Base-by-base conservation (phyloP, 1,140 invertebrate genomes). In the Acromyrmex echinatior region DNA sequence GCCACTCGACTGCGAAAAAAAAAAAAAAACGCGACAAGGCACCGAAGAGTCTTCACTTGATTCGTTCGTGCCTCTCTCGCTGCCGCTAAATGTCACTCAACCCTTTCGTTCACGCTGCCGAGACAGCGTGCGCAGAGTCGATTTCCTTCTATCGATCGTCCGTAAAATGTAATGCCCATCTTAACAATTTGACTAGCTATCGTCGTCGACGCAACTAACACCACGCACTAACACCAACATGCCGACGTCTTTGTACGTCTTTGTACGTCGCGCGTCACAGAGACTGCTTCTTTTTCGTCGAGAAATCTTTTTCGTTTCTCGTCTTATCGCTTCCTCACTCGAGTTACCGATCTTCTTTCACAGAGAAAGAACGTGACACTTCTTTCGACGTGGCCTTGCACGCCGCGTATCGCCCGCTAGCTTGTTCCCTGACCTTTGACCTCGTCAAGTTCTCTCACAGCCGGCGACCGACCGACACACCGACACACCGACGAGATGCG, bases 151-250 rank as follows among this genome's bases (percentile, higher is more conserved):
- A 60, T 63, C 73, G 86, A 88, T 86, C 74, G 82, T 66, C 7
- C 87, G 84, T 53, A 3, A 87, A 82, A 87, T 63, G 65, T 65
- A 90, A 90, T 90, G 89, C 89, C 86, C 89, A 80, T 90, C 68
- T 49, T 78, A 77, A 88, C 86, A 82, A 90, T 89, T 88, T 88
- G 87, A 91, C 87, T 88, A 91, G 90, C 78, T 88, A 86, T 86
- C 73, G 39, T 53, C 21, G 28, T 25, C 49, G 49, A 68, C 51
- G 49, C 56, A 25, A 68, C 58, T 35, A 51, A 73, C 82, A 39
- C 25, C 25, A 25, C 25, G 25, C 25, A 25, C 25, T 25, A 25
- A 25, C 60, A 39, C 60, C 9, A 10, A 62, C 60, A 49, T 10
- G 7, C 76, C 84, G 68, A 49, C 70, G 39, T 80, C 21, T 21